These are phyloP conservation scores for Mola mola DNA, from an alignment of 2,113 vertebrate species.

Conservation along the genomic window DNA sequence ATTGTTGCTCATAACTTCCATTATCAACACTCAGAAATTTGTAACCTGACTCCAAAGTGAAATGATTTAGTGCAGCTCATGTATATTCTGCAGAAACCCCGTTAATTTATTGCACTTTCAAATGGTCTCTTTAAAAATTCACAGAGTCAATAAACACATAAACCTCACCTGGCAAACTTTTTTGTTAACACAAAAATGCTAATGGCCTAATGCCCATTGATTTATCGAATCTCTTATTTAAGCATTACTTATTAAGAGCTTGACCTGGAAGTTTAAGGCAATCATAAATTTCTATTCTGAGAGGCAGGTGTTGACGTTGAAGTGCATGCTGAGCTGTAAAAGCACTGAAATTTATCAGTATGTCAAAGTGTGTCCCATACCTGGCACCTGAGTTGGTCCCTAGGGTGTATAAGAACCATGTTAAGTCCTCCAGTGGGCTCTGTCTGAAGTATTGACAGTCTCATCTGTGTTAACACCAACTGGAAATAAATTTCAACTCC, in stretches of 20 bases:
- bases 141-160: conserved; percentile 61
- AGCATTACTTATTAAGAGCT: conserved; percentile 63
- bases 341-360: conserved; percentile 38
- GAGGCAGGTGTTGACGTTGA: conserved; percentile 5
- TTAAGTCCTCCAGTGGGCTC: conserved; percentile 23
- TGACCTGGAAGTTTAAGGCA: conserved; percentile 34
- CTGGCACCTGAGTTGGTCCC: conserved; percentile 13
- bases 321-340: conserved; percentile 47
- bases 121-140: conserved; percentile 62
- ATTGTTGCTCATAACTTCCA: conserved; percentile 33
- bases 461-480: conserved; percentile 50
- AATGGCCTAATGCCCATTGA: conserved; percentile 61
- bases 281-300: conserved; percentile 55
- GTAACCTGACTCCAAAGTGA: conserved; percentile 22
- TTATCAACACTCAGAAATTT: conserved; percentile 36
- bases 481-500: conserved; percentile 59
- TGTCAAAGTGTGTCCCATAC: conserved; percentile 21
- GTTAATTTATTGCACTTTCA: conserved; percentile 59
- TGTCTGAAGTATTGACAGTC: conserved; percentile 37
- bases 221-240: conserved; percentile 56
- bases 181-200: conserved; percentile 54
- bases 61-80: conserved; percentile 54
- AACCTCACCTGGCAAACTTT: conserved; percentile 61
- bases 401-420: conserved; percentile 5
- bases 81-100: conserved; percentile 35